phyloP scores from a whole-genome alignment of 2,113 vertebrate species.

The Dicaeum eximium region DNA sequence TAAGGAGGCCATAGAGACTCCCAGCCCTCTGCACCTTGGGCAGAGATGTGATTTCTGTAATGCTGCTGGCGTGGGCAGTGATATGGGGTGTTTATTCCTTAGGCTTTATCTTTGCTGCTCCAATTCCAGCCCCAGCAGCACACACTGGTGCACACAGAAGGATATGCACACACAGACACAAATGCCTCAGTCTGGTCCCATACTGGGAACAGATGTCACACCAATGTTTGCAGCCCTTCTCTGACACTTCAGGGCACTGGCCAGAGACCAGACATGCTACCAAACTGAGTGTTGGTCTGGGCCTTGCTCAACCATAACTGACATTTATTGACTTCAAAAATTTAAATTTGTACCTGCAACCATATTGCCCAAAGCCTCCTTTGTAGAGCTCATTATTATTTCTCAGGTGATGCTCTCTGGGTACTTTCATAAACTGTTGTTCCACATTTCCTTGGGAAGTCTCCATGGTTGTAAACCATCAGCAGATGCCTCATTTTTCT shows the following conservation, averaged over 20 bases:
- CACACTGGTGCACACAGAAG: not conserved
- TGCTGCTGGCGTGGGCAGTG: not conserved
- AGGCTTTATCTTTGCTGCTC: not conserved
- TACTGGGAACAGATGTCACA: not conserved
- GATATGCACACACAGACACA: not conserved
- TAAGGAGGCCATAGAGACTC: not conserved
- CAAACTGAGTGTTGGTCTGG: not conserved
- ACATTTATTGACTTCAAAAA: not conserved
- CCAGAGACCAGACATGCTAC: not conserved
- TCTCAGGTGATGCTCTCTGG: not conserved
- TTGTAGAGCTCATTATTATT: not conserved
- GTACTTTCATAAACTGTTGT: not conserved
- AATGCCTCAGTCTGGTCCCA: not conserved
- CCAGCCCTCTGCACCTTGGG: not conserved
- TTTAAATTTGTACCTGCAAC: not conserved
- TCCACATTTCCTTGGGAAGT: not conserved
- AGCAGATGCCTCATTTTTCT: not conserved
- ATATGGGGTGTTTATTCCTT: not conserved
- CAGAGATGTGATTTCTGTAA: not conserved
- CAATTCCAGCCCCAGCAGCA: not conserved
- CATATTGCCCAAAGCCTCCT: not conserved
- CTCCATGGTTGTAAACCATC: not conserved
- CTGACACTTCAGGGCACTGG: not conserved
- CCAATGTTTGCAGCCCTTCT: not conserved
- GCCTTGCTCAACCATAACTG: not conserved